These are phyloP conservation scores for Operophtera brumata DNA, from an alignment of 2,888 invertebrate species.

Conservation along the genomic window DNA sequence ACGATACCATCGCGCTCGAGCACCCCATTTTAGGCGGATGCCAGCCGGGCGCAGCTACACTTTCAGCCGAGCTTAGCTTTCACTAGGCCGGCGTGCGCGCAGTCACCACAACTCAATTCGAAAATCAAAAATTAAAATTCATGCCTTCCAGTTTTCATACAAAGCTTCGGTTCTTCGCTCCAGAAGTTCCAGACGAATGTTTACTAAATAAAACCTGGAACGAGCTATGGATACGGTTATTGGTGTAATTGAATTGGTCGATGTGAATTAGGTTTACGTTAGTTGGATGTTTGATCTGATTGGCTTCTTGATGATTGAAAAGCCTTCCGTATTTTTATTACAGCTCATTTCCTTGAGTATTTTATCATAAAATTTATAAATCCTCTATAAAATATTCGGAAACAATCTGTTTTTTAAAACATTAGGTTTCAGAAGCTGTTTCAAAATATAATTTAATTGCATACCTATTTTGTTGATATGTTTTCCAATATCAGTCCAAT, in stretches of 20 bases:
- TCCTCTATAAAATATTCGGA: conserved; percentile 13
- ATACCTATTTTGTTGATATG: conserved; percentile 16
- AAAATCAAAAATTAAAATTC: conserved; percentile 21
- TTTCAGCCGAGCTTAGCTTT: conserved; percentile 78
- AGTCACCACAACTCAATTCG: conserved; percentile 11
- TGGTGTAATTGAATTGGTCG: conserved; percentile 32
- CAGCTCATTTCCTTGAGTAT: conserved; percentile 14
- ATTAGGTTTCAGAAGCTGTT: neutral
- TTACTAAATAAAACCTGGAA: conserved; percentile 43
- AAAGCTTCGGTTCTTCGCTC: conserved; percentile 10
- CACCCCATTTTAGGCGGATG: conserved; percentile 81
- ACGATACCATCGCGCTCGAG: conserved; percentile 83
- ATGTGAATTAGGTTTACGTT: conserved; percentile 24
- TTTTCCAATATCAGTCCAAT: conserved; percentile 12
- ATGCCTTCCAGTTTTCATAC: conserved; percentile 25
- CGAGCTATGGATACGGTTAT: conserved; percentile 28
- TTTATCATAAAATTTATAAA: conserved; percentile 4
- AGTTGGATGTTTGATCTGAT: conserved; percentile 16
- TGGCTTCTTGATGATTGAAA: conserved; percentile 19
- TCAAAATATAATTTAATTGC: conserved; percentile 3
- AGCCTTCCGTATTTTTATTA: conserved; percentile 19
- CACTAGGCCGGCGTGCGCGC: conserved; percentile 62
- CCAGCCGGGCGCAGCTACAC: conserved; percentile 66
- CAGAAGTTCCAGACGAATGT: conserved; percentile 30
- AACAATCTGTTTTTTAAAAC: conserved; percentile 1